Percentiles rank a stretch among this genome's conserved stretches.
Conservation (phyloP, 2,113 vertebrate genomes). For the Alectura lathami region DNA sequence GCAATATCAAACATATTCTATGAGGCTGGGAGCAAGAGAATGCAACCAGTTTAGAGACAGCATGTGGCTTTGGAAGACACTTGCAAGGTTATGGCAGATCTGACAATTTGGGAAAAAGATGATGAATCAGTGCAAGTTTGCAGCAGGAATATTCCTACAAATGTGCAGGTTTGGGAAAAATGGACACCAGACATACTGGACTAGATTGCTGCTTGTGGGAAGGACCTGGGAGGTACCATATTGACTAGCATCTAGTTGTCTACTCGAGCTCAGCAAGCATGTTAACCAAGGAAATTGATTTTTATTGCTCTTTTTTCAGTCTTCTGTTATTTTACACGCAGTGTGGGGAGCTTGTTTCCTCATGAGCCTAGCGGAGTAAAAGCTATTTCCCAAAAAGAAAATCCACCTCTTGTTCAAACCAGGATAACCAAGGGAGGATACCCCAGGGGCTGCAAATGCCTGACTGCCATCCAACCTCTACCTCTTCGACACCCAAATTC, state of each 20-base stretch:
- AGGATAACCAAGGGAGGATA: background rate
- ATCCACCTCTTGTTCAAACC: background rate
- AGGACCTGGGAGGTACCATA: background rate
- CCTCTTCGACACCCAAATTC: background rate
- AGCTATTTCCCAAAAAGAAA: background rate
- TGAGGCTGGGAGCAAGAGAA: background rate
- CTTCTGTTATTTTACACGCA: background rate
- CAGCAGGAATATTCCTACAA: background rate
- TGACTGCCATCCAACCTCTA: background rate
- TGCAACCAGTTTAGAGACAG: background rate
- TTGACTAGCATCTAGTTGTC: background rate
- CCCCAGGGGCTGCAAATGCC: fast-evolving
- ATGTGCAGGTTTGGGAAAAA: background rate
- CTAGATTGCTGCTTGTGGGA: background rate
- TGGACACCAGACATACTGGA: background rate
- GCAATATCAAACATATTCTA: fast-evolving
- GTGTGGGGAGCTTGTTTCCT: background rate
- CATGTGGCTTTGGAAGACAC: background rate
- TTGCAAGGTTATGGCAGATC: background rate
- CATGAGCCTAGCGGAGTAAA: background rate
- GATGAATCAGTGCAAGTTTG: background rate
- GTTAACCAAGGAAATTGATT: background rate
- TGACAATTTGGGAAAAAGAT: background rate
- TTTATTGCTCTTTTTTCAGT: background rate
- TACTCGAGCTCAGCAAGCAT: background rate